A percentile compares a stretch with the other conserved stretches of the same genome.
These are phyloP conservation scores for Rhogogaster chlorosoma DNA, from an alignment of 2,888 invertebrate genomes.

Conservation along the genomic window DNA sequence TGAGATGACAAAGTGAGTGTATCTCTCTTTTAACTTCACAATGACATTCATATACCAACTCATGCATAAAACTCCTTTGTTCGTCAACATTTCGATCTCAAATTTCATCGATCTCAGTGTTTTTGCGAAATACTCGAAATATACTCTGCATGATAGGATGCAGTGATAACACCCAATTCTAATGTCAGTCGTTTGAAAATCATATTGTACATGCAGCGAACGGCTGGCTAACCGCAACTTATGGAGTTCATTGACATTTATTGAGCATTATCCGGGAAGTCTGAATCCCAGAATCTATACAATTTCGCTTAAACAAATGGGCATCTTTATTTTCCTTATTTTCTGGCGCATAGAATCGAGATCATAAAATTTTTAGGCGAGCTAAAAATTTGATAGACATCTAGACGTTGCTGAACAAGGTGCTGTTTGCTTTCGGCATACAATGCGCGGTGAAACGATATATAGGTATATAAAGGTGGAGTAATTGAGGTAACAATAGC, in stretches of 20 bases:
- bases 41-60: not conserved
- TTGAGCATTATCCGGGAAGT: not conserved
- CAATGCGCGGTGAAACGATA: not conserved
- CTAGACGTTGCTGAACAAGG: not conserved
- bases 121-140: not conserved
- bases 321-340: not conserved
- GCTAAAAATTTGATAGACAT: not conserved
- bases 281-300: constrained; percentile 10
- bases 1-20: not conserved
- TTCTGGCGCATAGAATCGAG: not conserved
- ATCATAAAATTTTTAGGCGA: not conserved
- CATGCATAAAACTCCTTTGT: not conserved
- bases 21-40: not conserved
- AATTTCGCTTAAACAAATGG: not conserved
- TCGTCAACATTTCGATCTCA: not conserved
- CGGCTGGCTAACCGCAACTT: not conserved
- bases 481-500: constrained; percentile 11
- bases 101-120: not conserved
- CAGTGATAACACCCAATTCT: not conserved
- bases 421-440: not conserved
- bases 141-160: not conserved
- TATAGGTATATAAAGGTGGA: not conserved
- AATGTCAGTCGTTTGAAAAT: not conserved
- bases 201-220: not conserved
- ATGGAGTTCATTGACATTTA: not conserved